phyloP scores from a whole-genome alignment of 2,113 vertebrate genomes.

The Mustela nigripes region DNA sequence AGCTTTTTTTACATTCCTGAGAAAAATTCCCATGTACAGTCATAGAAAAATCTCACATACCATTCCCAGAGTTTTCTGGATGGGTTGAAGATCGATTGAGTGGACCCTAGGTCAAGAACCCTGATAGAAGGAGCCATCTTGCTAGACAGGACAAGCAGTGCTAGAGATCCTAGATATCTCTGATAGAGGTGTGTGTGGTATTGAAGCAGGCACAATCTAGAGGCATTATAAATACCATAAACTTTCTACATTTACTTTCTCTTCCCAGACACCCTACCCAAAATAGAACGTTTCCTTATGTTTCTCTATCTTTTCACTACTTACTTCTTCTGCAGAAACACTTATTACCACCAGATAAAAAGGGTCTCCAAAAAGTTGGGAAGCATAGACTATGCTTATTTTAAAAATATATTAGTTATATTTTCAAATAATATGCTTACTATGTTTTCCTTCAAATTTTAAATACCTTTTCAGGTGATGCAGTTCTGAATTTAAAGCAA shows the following conservation, averaged over 20 bases:
- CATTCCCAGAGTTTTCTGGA: background rate
- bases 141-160: background rate
- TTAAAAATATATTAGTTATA: background rate
- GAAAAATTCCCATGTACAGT: background rate
- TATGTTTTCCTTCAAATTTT: slow-evolving; percentile 2
- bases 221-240: background rate
- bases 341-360: background rate
- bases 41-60: background rate
- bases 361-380: background rate
- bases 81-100: background rate
- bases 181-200: background rate
- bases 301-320: background rate
- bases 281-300: background rate
- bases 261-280: background rate
- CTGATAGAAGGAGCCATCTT: background rate
- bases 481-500: background rate
- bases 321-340: slow-evolving; percentile 30
- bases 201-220: background rate
- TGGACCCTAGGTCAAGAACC: background rate
- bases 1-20: slow-evolving; percentile 15
- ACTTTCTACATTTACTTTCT: background rate
- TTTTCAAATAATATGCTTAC: background rate
- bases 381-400: background rate
- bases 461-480: background rate
- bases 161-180: background rate